Evolutionary conservation across 1,140 invertebrate species (phyloP), one percentile per base, ranked within the genome.

Genomic region (Pseudomyrmex concolor): DNA sequence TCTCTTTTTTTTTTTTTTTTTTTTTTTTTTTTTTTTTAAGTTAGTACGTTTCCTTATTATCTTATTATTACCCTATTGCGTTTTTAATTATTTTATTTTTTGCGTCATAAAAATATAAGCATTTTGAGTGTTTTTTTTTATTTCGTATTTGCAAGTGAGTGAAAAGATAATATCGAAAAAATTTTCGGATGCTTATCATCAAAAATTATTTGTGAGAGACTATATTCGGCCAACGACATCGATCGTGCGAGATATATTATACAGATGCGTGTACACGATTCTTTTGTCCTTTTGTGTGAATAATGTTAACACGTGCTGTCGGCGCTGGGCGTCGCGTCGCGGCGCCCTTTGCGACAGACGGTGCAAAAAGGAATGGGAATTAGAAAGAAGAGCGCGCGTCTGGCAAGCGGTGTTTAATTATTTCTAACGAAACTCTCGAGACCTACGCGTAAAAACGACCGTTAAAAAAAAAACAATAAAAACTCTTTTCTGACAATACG

Each of bases 251-350:
- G 54, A 71, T 12, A 45, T 80, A n/a, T n/a, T n/a, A n/a, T n/a
- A n/a, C 63, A 71, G 57, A 71, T 76, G 78, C 34, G 59, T 57
- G 17, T 8, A n/a, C n/a, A 48, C 22, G 22, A 74, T 74, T 54
- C 50, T 51, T 15, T 45, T 15, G 66, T 72, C 67, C 60, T 59
- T 34, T 34, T 45, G 68, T 17, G 68, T 72, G 63, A 55, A 74
- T 43, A 57, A 57, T 13, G 57, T 76, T 70, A 76, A 66, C 66
- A 76, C 77, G 71, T 64, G 55, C 5, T 34, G 34, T 34, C 22
- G 84, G 84, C 81, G 84, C 82, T 72, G 55, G 22, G 22, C 84
- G 71, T 68, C 70, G 63, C 63, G 80, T 59, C 51, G 74, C 62
- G 5, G 77, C 72, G 72, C 22, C 54, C 60, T n/a, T 45, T 54